These are phyloP conservation scores for Andrena chrysosceles DNA, from an alignment of 2,888 invertebrate species.

Conservation along the genomic window DNA sequence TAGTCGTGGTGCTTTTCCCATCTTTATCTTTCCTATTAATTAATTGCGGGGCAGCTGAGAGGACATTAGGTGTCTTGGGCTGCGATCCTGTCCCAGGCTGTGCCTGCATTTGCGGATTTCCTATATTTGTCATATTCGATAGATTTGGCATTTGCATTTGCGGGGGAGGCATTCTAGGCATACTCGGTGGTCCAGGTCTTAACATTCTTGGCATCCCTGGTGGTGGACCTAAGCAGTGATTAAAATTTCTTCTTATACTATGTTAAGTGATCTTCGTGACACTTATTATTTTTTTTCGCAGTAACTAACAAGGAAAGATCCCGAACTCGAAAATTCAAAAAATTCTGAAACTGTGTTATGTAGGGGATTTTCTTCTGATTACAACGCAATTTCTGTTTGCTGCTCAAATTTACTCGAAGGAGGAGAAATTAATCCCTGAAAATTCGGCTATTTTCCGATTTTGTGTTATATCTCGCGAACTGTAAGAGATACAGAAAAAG, in stretches of 20 bases:
- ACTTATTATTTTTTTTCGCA: neutral
- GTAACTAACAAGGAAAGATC: too few relatives aligned
- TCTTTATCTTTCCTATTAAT: slow-evolving; percentile 90
- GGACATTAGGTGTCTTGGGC: slow-evolving; percentile 89
- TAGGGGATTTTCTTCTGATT: too few relatives aligned
- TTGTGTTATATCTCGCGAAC: too few relatives aligned
- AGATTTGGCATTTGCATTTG: slow-evolving; percentile 84
- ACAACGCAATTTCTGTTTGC: too few relatives aligned
- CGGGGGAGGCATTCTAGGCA: slow-evolving; percentile 87
- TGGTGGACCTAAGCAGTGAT: slow-evolving; percentile 86
- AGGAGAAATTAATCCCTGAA: too few relatives aligned
- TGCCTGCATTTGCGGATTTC: slow-evolving; percentile 76
- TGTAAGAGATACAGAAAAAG: too few relatives aligned
- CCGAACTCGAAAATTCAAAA: too few relatives aligned
- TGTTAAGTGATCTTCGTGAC: too few relatives aligned
- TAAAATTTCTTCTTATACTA: slow-evolving; percentile 11
- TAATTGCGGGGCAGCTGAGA: slow-evolving; percentile 93
- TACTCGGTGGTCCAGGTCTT: slow-evolving; percentile 88
- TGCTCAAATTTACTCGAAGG: too few relatives aligned
- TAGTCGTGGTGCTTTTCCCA: slow-evolving; percentile 91
- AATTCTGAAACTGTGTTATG: too few relatives aligned
- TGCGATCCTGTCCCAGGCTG: slow-evolving; percentile 75
- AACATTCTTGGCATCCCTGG: slow-evolving; percentile 88
- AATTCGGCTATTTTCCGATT: too few relatives aligned
- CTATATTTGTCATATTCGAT: slow-evolving; percentile 75